Percentiles rank a stretch among this genome's conserved stretches.
Conservation (phyloP, 2,113 vertebrate genomes). For the Meleagris gallopavo region DNA sequence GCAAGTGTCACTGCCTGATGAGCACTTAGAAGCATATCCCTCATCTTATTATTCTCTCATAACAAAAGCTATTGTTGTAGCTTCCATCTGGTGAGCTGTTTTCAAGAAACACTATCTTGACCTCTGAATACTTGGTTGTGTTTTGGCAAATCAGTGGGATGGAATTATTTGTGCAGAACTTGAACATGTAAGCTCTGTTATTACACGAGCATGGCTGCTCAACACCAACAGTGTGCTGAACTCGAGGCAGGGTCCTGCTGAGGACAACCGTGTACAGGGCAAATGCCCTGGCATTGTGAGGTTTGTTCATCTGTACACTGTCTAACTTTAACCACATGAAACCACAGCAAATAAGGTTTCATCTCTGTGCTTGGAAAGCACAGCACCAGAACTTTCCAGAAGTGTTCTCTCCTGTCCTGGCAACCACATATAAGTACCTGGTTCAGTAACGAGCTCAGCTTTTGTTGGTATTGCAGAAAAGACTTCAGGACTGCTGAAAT, state of each 20-base stretch:
- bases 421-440: not conserved
- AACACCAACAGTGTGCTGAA: not conserved
- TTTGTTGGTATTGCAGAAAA: not conserved
- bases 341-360: not conserved
- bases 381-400: not conserved
- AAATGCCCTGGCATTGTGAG: fast-evolving
- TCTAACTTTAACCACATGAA: fast-evolving
- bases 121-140: not conserved
- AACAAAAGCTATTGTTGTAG: conserved; percentile 45
- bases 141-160: not conserved
- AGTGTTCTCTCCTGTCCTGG: not conserved
- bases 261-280: fast-evolving
- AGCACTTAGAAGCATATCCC: not conserved
- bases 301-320: not conserved
- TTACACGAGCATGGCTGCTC: fast-evolving
- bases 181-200: not conserved
- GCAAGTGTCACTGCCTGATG: not conserved
- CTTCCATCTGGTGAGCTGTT: conserved; percentile 12
- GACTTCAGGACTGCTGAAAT: not conserved
- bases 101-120: not conserved
- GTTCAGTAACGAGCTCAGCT: not conserved
- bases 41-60: not conserved
- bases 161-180: not conserved
- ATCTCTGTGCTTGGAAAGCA: not conserved
- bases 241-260: not conserved